These are phyloP conservation scores for Natrix natrix DNA, from an alignment of 2,797 vertebrate genomes.

Conservation along the genomic window DNA sequence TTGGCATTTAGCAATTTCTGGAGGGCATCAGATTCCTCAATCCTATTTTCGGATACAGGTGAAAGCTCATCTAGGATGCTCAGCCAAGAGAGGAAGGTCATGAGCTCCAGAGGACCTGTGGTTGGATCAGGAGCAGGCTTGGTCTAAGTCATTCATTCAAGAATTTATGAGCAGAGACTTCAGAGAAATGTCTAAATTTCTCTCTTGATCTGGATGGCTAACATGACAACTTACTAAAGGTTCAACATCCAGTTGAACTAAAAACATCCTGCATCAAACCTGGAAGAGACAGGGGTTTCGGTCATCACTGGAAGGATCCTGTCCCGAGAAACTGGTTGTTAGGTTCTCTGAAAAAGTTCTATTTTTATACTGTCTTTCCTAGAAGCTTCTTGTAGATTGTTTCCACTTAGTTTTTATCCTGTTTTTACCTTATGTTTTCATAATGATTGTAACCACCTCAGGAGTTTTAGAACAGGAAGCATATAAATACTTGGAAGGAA, in stretches of 20 bases:
- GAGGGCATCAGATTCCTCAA: not conserved
- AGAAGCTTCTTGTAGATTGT: not conserved
- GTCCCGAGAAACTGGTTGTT: not conserved
- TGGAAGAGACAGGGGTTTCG: not conserved
- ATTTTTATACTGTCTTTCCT: not conserved
- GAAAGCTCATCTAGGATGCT: not conserved
- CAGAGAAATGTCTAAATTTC: too few species aligned
- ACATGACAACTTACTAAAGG: not conserved
- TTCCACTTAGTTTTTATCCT: not conserved
- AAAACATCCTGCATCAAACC: not conserved
- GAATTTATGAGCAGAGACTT: not conserved
- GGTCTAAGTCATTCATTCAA: not conserved
- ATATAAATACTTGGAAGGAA: not conserved
- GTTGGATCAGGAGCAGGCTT: not conserved
- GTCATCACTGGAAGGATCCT: not conserved
- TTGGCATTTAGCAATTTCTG: not conserved
- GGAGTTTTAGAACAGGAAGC: not conserved
- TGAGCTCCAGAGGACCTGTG: not conserved
- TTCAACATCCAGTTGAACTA: not conserved
- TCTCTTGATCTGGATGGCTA: not conserved
- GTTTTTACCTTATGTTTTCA: not conserved
- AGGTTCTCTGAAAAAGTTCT: not conserved
- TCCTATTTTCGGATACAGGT: not conserved
- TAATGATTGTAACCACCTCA: not conserved
- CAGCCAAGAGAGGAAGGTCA: not conserved